Percentiles rank a stretch among this genome's conserved stretches.
phyloP scores from a whole-genome alignment of 2,113 vertebrate species.

The Indicator indicator region DNA sequence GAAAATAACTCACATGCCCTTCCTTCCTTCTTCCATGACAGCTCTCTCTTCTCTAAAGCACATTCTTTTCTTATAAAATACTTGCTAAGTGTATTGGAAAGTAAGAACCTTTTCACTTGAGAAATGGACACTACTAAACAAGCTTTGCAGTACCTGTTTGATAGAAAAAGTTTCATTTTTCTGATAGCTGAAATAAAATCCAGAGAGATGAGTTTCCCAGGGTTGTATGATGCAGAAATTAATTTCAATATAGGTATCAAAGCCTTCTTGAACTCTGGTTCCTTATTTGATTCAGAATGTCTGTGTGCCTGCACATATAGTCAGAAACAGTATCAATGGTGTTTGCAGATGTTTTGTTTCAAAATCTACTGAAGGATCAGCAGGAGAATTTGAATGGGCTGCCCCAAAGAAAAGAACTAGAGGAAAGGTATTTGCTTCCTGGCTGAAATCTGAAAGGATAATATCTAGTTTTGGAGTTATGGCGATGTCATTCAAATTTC shows the following conservation, averaged over 20 bases:
- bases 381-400: neutral
- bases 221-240: neutral
- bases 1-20: neutral
- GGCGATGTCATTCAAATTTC: neutral
- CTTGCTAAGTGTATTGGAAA: neutral
- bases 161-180: neutral
- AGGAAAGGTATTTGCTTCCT: neutral
- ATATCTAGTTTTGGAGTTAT: neutral
- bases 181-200: neutral
- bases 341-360: neutral
- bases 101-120: neutral
- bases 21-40: slow-evolving; percentile 21
- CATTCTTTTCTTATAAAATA: slow-evolving; percentile 6
- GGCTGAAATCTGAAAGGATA: neutral
- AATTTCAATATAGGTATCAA: neutral
- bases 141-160: neutral
- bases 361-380: neutral
- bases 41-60: neutral
- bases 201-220: neutral
- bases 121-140: neutral
- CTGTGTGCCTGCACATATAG: neutral
- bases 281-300: neutral
- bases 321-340: neutral
- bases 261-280: neutral
- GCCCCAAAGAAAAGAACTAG: neutral